Percentiles rank a stretch among this genome's conserved stretches.
Conservation (phyloP, 2,888 invertebrate genomes). For the Zygogramma bicolorata region DNA sequence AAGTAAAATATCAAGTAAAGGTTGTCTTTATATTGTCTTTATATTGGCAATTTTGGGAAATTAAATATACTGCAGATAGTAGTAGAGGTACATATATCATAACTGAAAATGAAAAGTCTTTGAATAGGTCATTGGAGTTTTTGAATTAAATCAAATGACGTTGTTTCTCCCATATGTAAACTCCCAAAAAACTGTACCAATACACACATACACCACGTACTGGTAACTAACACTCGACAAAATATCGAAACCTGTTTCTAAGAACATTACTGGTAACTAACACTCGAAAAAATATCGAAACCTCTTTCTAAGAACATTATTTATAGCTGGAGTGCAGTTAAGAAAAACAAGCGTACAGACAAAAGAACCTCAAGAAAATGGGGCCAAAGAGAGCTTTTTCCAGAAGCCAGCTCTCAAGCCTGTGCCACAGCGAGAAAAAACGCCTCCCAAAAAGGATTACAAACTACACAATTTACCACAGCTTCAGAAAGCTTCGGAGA, state of each 20-base stretch:
- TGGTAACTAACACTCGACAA: not conserved
- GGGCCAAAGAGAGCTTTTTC: constrained; percentile 61
- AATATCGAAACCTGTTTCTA: not conserved
- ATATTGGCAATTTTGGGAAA: no score
- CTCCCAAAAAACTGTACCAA: no score
- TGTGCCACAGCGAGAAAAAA: constrained; percentile 61
- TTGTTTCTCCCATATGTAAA: no score
- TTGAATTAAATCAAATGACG: no score
- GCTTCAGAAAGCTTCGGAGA: constrained; percentile 62
- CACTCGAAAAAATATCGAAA: not conserved
- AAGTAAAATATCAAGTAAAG: no score
- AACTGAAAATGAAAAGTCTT: no score
- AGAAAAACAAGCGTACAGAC: constrained; percentile 54
- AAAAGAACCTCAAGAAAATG: constrained; percentile 62
- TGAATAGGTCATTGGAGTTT: no score
- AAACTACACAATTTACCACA: constrained; percentile 54
- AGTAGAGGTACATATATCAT: no score
- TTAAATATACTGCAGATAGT: no score
- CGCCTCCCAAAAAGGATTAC: constrained; percentile 62
- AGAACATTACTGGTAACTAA: not conserved
- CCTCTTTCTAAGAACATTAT: not conserved
- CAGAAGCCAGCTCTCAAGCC: constrained; percentile 62
- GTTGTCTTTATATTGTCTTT: no score
- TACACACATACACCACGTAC: no score
- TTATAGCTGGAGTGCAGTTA: constrained; percentile 56